Evolutionary conservation across 2,113 vertebrate genomes (phyloP), one percentile per base, ranked within the genome.

Genomic region (Cryptomyrus ogoouensis): DNA sequence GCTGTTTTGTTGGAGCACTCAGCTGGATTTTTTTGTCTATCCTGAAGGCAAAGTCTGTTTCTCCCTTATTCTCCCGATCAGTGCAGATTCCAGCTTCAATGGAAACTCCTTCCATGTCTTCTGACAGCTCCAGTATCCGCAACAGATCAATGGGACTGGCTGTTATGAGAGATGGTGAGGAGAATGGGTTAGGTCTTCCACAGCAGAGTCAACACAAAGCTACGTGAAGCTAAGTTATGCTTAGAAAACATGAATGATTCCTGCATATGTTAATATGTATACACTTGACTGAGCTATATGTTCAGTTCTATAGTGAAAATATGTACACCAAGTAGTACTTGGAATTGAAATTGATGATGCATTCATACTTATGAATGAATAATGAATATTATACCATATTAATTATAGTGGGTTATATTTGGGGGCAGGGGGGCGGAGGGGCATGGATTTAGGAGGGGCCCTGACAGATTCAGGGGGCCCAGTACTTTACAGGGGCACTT

Each of bases 81-180:
- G 93, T 94, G 66, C 98, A 99, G 89, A 98, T 92, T 46, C 98
- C 98, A 0, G 96, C 92, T 2, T 93, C 95, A 66, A 96, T 35
- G 1, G 96, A 94, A 89, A 98, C 89, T 2, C 97, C 96, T 4
- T 96, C 94, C 94, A 94, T 96, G 90, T 94, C 92, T 13, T 95
- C 95, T 8, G 94, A 96, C 90, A 98, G 21, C 3, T 96, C 96
- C 93, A 98, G 91, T 0, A 88, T 93, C 91, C 90, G 91, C 86
- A 99, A 93, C 77, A 98, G 95, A 47, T 99, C 97, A 35, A 97
- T 93, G 3, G 92, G 92, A 58, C 94, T 91, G 12, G 90, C 97
- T 97, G 93, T 42, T 15, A 77, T 49, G 10, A 91, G 1, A 27
- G 42, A 44, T 21, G 21, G 24, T 53, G 42, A 31, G 0, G 5